phyloP scores from a whole-genome alignment of 2,888 invertebrate genomes.

The Hipparchia semele region DNA sequence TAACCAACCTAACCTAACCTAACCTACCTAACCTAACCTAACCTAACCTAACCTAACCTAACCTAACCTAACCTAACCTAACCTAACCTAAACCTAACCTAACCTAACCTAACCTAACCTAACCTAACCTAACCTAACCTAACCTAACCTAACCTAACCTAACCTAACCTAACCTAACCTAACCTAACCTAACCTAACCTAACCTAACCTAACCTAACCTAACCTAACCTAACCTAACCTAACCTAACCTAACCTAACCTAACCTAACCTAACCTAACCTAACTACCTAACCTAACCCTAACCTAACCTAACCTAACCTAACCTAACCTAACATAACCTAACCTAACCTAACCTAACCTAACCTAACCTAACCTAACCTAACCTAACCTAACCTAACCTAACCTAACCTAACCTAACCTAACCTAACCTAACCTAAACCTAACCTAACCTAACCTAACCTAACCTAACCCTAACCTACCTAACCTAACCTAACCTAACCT shows the following conservation, averaged over 20 bases:
- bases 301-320: slow-evolving; percentile 47
- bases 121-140: slow-evolving; percentile 39
- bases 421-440: slow-evolving; percentile 41
- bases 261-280: slow-evolving; percentile 35
- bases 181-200: slow-evolving; percentile 36
- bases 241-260: slow-evolving; percentile 39
- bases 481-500: slow-evolving; percentile 31
- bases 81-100: slow-evolving; percentile 41
- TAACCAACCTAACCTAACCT: slow-evolving; percentile 38
- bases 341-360: slow-evolving; percentile 46
- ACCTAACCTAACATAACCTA: no score
- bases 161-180: slow-evolving; percentile 29
- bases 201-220: slow-evolving; percentile 42
- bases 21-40: slow-evolving; percentile 39
- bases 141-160: slow-evolving; percentile 36
- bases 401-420: slow-evolving; percentile 39
- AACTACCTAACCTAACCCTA: slow-evolving; percentile 45
- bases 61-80: slow-evolving; percentile 40
- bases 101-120: slow-evolving; percentile 41
- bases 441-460: slow-evolving; percentile 41
- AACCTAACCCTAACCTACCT: slow-evolving; percentile 36
- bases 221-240: slow-evolving; percentile 38
- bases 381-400: slow-evolving; percentile 43
- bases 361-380: slow-evolving; percentile 44
- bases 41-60: slow-evolving; percentile 36